Conservation (phyloP, 2,888 invertebrate genomes). For the Melinaea marsaeus region DNA sequence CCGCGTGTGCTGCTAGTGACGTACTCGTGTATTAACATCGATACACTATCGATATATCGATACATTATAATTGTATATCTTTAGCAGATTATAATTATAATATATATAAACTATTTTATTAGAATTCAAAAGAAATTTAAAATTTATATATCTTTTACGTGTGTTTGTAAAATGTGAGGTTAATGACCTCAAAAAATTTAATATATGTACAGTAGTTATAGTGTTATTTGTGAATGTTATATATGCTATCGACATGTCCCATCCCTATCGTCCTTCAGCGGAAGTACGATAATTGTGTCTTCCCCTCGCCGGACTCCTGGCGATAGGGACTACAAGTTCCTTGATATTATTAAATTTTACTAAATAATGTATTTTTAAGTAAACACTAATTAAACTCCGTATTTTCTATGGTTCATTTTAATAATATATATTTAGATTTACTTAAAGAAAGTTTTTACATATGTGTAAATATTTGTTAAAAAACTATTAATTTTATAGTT, state of each 20-base stretch:
- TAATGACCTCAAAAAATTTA: not conserved
- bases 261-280: conserved; percentile 58
- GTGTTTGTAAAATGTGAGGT: too few species aligned
- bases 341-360: conserved; percentile 22
- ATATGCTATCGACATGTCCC: conserved; percentile 28
- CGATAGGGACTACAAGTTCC: conserved; percentile 35
- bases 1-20: conserved; percentile 60
- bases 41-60: conserved; percentile 11
- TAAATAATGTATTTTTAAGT: conserved; percentile 6
- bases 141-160: too few species aligned
- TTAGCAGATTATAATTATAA: not conserved
- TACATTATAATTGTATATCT: not conserved
- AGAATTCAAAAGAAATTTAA: too few species aligned
- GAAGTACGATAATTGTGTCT: conserved; percentile 75
- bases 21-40: conserved; percentile 34
- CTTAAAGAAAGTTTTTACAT: too few species aligned
- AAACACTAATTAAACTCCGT: conserved; percentile 8
- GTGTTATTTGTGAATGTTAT: not conserved
- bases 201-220: not conserved
- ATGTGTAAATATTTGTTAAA: too few species aligned
- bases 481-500: too few species aligned
- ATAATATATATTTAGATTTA: too few species aligned
- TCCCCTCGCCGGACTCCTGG: conserved; percentile 60
- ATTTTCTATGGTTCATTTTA: not conserved
- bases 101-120: not conserved